These are phyloP conservation scores for Orchesella flavescens DNA, from an alignment of 2,888 invertebrate genomes.

Conservation along the genomic window DNA sequence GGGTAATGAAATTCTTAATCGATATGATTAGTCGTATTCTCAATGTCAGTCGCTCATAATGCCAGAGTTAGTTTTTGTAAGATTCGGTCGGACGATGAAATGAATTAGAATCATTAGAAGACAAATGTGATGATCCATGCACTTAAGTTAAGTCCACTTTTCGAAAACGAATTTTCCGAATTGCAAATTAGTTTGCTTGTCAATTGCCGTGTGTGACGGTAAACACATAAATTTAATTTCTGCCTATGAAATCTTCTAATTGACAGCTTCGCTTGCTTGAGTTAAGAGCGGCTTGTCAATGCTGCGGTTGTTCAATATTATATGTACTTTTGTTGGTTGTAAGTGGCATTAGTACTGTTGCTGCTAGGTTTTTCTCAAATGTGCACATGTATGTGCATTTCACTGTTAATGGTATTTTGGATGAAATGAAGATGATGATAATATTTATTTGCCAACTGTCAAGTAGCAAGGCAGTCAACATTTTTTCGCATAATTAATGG, in stretches of 20 bases:
- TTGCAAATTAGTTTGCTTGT: neutral
- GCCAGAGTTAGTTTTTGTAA: too few species aligned
- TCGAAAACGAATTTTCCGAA: neutral
- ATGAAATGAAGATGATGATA: conserved; percentile 2
- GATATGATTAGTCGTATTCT: too few species aligned
- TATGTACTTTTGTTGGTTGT: neutral
- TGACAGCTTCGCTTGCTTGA: neutral
- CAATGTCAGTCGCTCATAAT: too few species aligned
- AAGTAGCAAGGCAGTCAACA: conserved; percentile 17
- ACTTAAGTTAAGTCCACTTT: neutral
- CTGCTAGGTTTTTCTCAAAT: neutral
- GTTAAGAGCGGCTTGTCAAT: neutral
- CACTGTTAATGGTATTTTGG: neutral
- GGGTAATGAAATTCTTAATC: too few species aligned
- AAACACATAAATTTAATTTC: neutral
- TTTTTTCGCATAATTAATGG: conserved; percentile 21
- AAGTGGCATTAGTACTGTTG: neutral
- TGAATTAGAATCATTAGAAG: too few species aligned
- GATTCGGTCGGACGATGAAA: too few species aligned
- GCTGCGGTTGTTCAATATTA: too few species aligned
- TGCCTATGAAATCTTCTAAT: conserved; percentile 5
- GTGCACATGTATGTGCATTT: neutral
- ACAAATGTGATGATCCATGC: too few species aligned
- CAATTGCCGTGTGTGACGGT: neutral
- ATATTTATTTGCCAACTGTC: conserved; percentile 30